Percentiles rank a stretch among this genome's conserved stretches.
phyloP scores from a whole-genome alignment of 2,888 invertebrate genomes.

The Cenopis cana region DNA sequence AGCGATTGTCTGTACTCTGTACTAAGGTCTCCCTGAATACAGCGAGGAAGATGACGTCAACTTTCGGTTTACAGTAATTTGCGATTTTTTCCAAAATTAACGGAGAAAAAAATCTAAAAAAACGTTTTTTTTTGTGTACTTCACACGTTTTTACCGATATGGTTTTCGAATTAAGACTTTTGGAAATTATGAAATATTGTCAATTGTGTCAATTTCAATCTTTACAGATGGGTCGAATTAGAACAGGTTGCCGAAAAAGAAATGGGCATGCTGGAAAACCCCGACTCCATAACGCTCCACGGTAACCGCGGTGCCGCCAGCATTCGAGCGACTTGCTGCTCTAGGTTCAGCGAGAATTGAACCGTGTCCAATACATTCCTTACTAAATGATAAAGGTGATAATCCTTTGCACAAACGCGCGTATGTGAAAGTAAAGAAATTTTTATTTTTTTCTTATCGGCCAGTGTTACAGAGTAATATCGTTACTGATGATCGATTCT shows the following conservation, averaged over 20 bases:
- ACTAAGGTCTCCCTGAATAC: too few relatives aligned
- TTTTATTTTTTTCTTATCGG: background rate
- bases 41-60: too few relatives aligned
- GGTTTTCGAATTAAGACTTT: too few relatives aligned
- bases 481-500: background rate
- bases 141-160: too few relatives aligned
- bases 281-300: conserved; percentile 74
- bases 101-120: too few relatives aligned
- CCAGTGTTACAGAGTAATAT: background rate
- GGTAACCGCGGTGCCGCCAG: conserved; percentile 74
- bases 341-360: conserved; percentile 65
- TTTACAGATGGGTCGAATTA: conserved; percentile 82
- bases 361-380: conserved; percentile 24
- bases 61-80: too few relatives aligned
- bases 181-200: too few relatives aligned
- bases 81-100: too few relatives aligned
- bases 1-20: too few relatives aligned
- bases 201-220: too few relatives aligned
- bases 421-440: too few relatives aligned
- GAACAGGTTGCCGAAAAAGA: conserved; percentile 86
- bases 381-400: background rate
- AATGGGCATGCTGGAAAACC: conserved; percentile 78
- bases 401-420: background rate
- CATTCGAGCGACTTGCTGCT: conserved; percentile 73
- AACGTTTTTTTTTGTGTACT: too few relatives aligned